Evolutionary conservation across 2,888 invertebrate genomes (phyloP).

Genomic region (Stenolophus ochropezus): DNA sequence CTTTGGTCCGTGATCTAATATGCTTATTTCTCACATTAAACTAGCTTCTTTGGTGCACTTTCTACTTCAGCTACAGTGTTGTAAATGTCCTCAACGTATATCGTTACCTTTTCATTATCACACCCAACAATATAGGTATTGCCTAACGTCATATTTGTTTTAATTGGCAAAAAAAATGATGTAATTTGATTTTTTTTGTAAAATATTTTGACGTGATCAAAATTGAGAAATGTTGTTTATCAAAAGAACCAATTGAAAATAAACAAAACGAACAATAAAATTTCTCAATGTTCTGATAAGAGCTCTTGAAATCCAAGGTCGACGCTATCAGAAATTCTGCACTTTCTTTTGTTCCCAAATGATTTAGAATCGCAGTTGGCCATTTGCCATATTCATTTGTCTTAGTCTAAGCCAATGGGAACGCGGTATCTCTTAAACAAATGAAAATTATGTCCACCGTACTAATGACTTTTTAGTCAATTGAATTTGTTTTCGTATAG

Average conservation of each 20-base stretch:
- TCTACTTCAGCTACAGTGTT: too few species aligned
- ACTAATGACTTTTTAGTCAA: neutral
- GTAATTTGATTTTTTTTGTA: too few species aligned
- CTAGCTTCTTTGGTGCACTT: too few species aligned
- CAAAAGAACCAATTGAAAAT: neutral
- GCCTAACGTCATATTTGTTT: too few species aligned
- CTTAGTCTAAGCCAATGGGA: neutral
- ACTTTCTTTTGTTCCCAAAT: slow-evolving; percentile 29
- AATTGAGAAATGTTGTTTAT: neutral
- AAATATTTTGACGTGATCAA: neutral
- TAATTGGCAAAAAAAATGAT: too few species aligned
- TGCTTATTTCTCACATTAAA: too few species aligned
- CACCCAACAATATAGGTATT: too few species aligned
- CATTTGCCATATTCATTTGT: slow-evolving; percentile 30
- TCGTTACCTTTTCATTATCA: too few species aligned
- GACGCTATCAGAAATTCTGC: slow-evolving; percentile 6
- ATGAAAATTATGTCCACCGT: neutral
- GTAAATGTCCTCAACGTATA: too few species aligned
- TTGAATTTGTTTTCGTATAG: slow-evolving; percentile 1
- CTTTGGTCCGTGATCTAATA: too few species aligned
- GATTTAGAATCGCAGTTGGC: slow-evolving; percentile 6
- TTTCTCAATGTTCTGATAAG: neutral
- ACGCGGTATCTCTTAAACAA: neutral
- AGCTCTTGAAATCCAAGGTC: slow-evolving; percentile 1
- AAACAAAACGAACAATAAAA: neutral